These are phyloP conservation scores for Falcunculus frontatus DNA, from an alignment of 2,113 vertebrate species.

Conservation along the genomic window DNA sequence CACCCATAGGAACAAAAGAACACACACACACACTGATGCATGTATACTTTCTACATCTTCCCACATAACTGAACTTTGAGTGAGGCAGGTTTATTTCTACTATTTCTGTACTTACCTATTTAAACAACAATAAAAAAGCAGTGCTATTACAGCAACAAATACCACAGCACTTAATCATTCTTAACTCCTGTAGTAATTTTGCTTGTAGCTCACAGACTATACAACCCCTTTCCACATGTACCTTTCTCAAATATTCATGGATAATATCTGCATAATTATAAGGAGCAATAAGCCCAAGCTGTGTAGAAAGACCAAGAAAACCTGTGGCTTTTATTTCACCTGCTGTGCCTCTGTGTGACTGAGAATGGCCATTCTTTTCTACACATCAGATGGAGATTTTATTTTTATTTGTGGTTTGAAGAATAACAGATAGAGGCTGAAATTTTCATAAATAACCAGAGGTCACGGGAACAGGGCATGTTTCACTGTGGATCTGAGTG, in stretches of 20 bases:
- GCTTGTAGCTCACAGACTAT: not conserved
- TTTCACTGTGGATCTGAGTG: not conserved
- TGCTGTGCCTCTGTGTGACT: not conserved
- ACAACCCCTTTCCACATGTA: not conserved
- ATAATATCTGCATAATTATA: not conserved
- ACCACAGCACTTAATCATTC: not conserved
- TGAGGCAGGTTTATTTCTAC: not conserved
- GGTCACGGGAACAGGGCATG: not conserved
- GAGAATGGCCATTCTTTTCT: not conserved
- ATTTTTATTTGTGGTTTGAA: not conserved
- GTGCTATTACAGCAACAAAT: not conserved
- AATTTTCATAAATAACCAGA: not conserved
- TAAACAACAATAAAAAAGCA: not conserved
- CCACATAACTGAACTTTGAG: not conserved
- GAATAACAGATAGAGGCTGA: not conserved
- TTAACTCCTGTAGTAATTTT: not conserved
- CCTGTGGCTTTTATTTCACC: not conserved
- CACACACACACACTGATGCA: not conserved
- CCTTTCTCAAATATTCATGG: not conserved
- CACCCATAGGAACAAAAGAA: rapidly evolving
- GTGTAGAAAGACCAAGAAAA: not conserved
- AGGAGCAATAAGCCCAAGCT: not conserved
- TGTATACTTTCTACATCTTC: not conserved
- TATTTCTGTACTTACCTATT: not conserved
- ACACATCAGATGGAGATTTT: not conserved